phyloP scores from a whole-genome alignment of 2,888 invertebrate species.

The Eupithecia centaureata region DNA sequence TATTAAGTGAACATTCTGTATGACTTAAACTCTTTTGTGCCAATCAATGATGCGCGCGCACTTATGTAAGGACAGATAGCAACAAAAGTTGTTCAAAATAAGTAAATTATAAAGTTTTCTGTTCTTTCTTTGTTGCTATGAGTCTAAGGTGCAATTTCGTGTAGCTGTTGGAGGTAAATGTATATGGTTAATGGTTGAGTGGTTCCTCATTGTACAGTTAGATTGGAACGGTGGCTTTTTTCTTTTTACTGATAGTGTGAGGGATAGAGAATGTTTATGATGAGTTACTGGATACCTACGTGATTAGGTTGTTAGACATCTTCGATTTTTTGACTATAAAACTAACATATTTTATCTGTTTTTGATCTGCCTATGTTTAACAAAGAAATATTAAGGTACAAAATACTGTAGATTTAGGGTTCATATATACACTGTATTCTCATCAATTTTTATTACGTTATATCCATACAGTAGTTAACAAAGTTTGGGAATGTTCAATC shows the following conservation, averaged over 20 bases:
- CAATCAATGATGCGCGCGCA: conserved; percentile 36
- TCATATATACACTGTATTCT: not conserved
- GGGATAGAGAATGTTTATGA: not conserved
- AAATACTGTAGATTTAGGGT: not conserved
- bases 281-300: not conserved
- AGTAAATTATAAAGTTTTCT: not conserved
- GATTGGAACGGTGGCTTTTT: conserved; percentile 6
- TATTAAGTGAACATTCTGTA: not conserved
- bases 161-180: not conserved
- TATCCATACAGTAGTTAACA: not conserved
- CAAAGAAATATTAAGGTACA: too few relatives aligned
- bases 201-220: conserved; percentile 20
- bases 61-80: conserved; percentile 58
- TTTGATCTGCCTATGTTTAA: too few relatives aligned
- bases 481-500: not conserved
- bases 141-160: conserved; percentile 13
- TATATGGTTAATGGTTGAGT: too few relatives aligned
- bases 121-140: not conserved
- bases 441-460: not conserved
- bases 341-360: too few relatives aligned
- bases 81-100: conserved; percentile 43
- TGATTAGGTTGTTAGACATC: not conserved
- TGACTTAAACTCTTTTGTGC: not conserved
- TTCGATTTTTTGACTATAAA: too few relatives aligned
- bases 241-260: not conserved